Evolutionary conservation across 1,140 invertebrate genomes (phyloP).

Genomic region (Lucilia cuprina): DNA sequence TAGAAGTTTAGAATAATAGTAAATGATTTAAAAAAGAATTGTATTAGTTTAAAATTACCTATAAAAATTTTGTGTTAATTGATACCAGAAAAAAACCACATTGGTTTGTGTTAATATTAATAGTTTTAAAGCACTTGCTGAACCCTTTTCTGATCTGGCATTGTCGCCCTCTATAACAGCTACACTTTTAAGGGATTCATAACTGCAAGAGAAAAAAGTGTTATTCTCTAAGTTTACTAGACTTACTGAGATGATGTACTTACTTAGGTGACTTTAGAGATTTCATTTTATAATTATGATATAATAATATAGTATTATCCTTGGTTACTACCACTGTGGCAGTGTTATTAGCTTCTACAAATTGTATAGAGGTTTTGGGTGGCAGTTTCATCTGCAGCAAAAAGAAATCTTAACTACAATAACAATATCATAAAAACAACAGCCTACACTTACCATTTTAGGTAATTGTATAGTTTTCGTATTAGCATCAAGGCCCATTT

Average conservation of each 20-base stretch:
- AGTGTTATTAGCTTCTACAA: conserved; percentile 56
- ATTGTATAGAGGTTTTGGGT: conserved; percentile 45
- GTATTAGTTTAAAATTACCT: conserved; percentile 42
- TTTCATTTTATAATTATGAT: conserved; percentile 53
- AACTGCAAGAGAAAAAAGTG: conserved; percentile 41
- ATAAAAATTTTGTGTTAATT: conserved; percentile 58
- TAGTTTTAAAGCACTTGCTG: conserved; percentile 53
- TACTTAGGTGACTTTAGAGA: conserved; percentile 57
- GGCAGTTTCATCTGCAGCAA: conserved; percentile 49
- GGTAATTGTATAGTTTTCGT: conserved; percentile 49
- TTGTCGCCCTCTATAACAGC: conserved; percentile 51
- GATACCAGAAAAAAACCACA: conserved; percentile 60
- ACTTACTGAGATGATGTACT: conserved; percentile 20
- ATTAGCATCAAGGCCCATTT: conserved; percentile 66
- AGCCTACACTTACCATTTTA: conserved; percentile 51
- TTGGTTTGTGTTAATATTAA: conserved; percentile 57
- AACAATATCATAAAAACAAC: too few relatives aligned
- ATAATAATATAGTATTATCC: conserved; percentile 50
- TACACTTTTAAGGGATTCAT: conserved; percentile 56
- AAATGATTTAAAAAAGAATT: background rate
- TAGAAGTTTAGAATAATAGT: background rate
- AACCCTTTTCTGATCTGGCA: conserved; percentile 50
- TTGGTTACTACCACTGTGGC: conserved; percentile 55
- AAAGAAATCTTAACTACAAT: background rate
- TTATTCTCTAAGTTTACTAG: background rate